Evolutionary conservation across 92 coral and sea anemone genomes (phyloP).

Genomic region (Muricea muricata): DNA sequence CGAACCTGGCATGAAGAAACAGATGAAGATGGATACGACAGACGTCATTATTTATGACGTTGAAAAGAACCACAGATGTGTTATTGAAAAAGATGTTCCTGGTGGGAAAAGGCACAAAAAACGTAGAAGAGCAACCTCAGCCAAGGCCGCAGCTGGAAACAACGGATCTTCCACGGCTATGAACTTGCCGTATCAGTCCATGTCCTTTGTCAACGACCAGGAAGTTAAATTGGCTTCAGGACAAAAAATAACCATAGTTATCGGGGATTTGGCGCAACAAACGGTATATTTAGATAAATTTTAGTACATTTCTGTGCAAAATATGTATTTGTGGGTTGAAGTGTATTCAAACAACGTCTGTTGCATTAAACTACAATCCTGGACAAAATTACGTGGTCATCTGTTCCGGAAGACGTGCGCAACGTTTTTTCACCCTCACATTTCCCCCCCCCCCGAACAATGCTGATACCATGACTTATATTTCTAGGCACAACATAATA

Average conservation of each 20-base stretch:
- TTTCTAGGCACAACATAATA: too few species aligned
- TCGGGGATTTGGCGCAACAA: slow-evolving; percentile 28
- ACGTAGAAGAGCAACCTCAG: neutral
- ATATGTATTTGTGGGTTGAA: neutral
- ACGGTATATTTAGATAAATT: slow-evolving; percentile 21
- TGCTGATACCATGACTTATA: too few species aligned
- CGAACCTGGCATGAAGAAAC: slow-evolving; percentile 25
- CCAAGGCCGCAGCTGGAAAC: neutral
- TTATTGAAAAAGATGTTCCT: slow-evolving; percentile 9
- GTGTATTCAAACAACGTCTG: too few species aligned
- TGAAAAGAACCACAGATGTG: slow-evolving; percentile 21
- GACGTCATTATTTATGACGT: neutral
- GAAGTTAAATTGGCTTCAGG: slow-evolving; percentile 6
- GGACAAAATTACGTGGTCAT: too few species aligned
- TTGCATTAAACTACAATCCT: too few species aligned
- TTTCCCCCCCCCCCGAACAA: too few species aligned
- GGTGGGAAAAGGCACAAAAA: neutral
- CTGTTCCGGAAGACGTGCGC: too few species aligned
- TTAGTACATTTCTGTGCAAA: neutral
- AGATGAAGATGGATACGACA: neutral
- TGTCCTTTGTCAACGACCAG: neutral
- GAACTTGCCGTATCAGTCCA: neutral
- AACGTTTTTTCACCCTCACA: too few species aligned
- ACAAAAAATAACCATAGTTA: slow-evolving; percentile 17
- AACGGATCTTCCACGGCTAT: neutral